A percentile compares a stretch with the other conserved stretches of the same genome.
These are phyloP conservation scores for Neotoxoptera formosana DNA, from an alignment of 1,140 invertebrate species.

Conservation along the genomic window DNA sequence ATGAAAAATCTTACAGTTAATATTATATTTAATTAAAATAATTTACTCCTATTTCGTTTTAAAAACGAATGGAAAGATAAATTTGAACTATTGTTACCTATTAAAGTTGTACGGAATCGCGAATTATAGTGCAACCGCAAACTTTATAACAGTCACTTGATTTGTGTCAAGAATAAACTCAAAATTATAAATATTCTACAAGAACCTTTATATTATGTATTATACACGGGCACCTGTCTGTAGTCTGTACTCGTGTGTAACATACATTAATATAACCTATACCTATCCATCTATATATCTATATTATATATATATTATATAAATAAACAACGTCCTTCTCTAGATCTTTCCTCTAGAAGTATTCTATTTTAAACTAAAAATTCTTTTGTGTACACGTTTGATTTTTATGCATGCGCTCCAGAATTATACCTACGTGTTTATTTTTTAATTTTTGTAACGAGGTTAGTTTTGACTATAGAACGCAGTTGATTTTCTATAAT, in stretches of 20 bases:
- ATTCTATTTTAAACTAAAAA: not conserved
- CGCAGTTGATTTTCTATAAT: slow-evolving; percentile 4
- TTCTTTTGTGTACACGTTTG: not conserved
- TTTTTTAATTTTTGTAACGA: not conserved
- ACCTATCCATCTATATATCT: not conserved
- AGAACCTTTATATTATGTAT: not conserved
- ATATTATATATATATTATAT: not conserved
- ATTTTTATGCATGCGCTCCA: not conserved
- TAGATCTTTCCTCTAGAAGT: not conserved
- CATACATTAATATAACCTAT: not conserved
- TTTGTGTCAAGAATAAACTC: not conserved
- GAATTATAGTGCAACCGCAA: not conserved
- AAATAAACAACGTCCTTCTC: not conserved
- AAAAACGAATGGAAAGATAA: not conserved
- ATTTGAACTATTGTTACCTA: not conserved
- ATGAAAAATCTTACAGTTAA: not conserved
- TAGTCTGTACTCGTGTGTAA: not conserved
- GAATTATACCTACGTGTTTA: not conserved
- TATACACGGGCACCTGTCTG: not conserved
- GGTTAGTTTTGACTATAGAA: slow-evolving; percentile 8
- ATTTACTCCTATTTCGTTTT: not conserved
- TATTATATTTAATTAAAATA: not conserved
- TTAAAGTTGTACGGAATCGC: not conserved
- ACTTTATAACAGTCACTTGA: not conserved
- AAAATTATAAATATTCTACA: not conserved